Evolutionary conservation across 2,113 vertebrate species (phyloP).

Genomic region (Vidua chalybeata): DNA sequence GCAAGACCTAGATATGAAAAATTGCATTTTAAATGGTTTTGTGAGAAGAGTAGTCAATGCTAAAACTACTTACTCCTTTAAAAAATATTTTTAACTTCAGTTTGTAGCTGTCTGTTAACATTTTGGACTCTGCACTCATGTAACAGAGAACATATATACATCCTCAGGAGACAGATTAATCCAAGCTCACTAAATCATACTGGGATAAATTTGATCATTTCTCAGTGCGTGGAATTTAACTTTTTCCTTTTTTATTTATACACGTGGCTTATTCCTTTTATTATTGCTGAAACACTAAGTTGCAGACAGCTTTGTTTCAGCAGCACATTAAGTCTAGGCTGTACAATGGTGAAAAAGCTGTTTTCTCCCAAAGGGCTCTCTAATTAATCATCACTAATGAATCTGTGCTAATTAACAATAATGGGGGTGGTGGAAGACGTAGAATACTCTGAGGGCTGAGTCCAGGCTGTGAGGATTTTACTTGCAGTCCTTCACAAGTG

Average conservation of each 20-base stretch:
- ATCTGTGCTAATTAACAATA: not conserved
- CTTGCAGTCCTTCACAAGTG: not conserved
- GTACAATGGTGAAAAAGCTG: not conserved
- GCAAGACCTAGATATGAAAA: not conserved
- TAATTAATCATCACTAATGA: not conserved
- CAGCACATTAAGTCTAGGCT: not conserved
- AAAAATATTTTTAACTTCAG: not conserved
- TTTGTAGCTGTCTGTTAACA: slow-evolving; percentile 65
- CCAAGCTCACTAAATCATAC: slow-evolving; percentile 58
- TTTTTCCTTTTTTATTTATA: not conserved
- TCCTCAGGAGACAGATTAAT: slow-evolving; percentile 51
- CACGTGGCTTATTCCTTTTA: not conserved
- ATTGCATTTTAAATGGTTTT: not conserved
- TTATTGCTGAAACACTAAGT: slow-evolving; percentile 1
- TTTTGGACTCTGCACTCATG: slow-evolving; percentile 67
- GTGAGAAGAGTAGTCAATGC: not conserved
- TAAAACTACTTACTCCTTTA: not conserved
- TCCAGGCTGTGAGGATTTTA: not conserved
- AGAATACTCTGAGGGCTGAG: not conserved
- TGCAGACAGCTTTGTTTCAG: not conserved
- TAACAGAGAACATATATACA: slow-evolving; percentile 55
- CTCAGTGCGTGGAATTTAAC: not conserved
- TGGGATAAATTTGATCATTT: slow-evolving; percentile 29
- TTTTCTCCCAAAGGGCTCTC: not conserved
- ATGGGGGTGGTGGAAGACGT: not conserved